These are phyloP conservation scores for Acanthaster planci DNA, from an alignment of 35 echinoderm and acorn worm genomes.

Conservation along the genomic window DNA sequence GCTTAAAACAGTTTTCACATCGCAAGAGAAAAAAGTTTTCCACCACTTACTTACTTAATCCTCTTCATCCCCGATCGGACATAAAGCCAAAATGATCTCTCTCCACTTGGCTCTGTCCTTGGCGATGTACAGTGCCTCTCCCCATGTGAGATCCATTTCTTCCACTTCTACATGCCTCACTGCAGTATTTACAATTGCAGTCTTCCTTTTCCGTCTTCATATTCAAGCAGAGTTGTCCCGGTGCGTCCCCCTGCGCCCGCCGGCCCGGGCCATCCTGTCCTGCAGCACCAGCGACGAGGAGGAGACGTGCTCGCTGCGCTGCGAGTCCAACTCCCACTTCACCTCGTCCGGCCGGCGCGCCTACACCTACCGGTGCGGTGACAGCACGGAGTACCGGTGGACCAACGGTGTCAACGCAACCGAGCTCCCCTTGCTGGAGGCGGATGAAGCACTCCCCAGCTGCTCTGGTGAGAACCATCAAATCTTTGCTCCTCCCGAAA, in stretches of 20 bases:
- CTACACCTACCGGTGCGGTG: constrained; percentile 67
- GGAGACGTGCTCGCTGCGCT: constrained; percentile 48
- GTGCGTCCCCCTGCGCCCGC: constrained; percentile 66
- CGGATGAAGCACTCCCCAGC: constrained; percentile 65
- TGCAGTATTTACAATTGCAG: neutral
- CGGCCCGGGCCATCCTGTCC: constrained; percentile 54
- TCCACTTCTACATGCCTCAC: no score
- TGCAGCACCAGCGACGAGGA: constrained; percentile 48
- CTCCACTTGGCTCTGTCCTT: constrained; percentile 11
- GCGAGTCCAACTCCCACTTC: constrained; percentile 76
- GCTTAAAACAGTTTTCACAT: no score
- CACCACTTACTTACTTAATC: neutral
- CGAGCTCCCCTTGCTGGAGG: neutral
- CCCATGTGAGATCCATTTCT: constrained; percentile 30
- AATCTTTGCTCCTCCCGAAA: no score
- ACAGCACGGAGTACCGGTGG: constrained; percentile 70
- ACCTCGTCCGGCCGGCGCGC: constrained; percentile 46
- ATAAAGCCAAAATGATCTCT: constrained; percentile 16
- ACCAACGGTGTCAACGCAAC: constrained; percentile 41
- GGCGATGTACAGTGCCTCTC: constrained; percentile 14
- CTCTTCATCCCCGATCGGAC: constrained; percentile 23
- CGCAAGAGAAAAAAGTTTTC: no score
- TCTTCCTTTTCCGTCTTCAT: neutral
- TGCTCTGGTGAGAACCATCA: constrained; percentile 81
- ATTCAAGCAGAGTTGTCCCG: constrained; percentile 39